phyloP scores from a whole-genome alignment of 2,888 invertebrate species.

The Trachelus iudaicus region DNA sequence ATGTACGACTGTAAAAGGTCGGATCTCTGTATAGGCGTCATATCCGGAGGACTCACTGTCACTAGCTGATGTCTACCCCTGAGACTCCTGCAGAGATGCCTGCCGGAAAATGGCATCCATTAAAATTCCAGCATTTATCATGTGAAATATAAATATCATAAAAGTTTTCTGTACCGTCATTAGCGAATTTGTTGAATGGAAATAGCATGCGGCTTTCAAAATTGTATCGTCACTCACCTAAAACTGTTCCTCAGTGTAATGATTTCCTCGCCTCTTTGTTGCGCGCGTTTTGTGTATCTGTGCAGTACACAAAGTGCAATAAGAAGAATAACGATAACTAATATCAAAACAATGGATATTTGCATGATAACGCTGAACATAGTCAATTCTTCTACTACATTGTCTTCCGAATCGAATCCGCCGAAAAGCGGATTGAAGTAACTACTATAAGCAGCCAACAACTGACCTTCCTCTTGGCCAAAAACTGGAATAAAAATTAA shows the following conservation, averaged over 20 bases:
- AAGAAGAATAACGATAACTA: conserved; percentile 73
- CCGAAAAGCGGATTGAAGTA: conserved; percentile 81
- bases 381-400: conserved; percentile 63
- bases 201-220: neutral
- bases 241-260: conserved; percentile 76
- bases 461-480: conserved; percentile 64
- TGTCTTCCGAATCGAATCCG: conserved; percentile 69
- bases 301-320: conserved; percentile 75
- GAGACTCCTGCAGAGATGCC: conserved; percentile 74
- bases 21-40: conserved; percentile 81
- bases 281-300: conserved; percentile 74
- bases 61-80: conserved; percentile 74
- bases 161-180: neutral
- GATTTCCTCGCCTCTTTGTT: conserved; percentile 75
- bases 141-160: neutral
- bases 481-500: conserved; percentile 63
- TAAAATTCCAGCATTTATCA: conserved; percentile 26
- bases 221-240: conserved; percentile 66
- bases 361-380: conserved; percentile 75
- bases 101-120: conserved; percentile 52
- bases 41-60: conserved; percentile 79
- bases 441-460: conserved; percentile 77
- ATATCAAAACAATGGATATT: conserved; percentile 74
- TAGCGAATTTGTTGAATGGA: too few relatives aligned
- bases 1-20: conserved; percentile 82